Evolutionary conservation across 2,797 vertebrate species (phyloP).

Genomic region (Esox masquinongy): DNA sequence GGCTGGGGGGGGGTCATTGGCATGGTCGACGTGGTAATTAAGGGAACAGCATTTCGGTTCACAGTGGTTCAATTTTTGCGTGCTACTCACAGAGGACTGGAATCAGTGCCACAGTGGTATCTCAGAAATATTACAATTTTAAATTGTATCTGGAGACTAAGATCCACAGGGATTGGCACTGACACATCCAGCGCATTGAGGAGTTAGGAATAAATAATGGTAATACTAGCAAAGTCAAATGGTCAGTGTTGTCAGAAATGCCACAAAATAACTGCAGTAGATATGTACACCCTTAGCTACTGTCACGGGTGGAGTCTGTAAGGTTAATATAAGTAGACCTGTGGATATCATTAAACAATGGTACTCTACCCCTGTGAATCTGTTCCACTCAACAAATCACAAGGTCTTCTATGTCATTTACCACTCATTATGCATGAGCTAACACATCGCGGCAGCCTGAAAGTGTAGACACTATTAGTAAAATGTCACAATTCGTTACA

Average conservation of each 20-base stretch:
- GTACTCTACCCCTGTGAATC: not conserved
- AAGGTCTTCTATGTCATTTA: not conserved
- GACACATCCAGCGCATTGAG: not conserved
- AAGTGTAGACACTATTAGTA: constrained; percentile 19
- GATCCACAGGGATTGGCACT: not conserved
- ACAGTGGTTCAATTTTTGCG: not conserved
- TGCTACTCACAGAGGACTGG: not conserved
- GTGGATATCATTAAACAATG: not conserved
- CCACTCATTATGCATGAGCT: not conserved
- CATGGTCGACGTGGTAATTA: not conserved
- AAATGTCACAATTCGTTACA: constrained; percentile 39
- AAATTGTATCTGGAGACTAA: not conserved
- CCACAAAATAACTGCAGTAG: not conserved
- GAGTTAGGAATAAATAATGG: not conserved
- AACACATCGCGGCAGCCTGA: not conserved
- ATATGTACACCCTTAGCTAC: not conserved
- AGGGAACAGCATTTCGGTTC: not conserved
- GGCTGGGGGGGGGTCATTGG: not conserved
- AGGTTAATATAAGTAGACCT: not conserved
- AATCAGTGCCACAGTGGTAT: not conserved
- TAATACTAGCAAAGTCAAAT: not conserved
- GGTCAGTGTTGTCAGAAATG: not conserved
- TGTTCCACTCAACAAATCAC: not conserved
- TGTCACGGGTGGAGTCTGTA: not conserved
- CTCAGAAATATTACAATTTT: not conserved